phyloP scores from a whole-genome alignment of 2,113 vertebrate species.

The Microcebus griseorufus region DNA sequence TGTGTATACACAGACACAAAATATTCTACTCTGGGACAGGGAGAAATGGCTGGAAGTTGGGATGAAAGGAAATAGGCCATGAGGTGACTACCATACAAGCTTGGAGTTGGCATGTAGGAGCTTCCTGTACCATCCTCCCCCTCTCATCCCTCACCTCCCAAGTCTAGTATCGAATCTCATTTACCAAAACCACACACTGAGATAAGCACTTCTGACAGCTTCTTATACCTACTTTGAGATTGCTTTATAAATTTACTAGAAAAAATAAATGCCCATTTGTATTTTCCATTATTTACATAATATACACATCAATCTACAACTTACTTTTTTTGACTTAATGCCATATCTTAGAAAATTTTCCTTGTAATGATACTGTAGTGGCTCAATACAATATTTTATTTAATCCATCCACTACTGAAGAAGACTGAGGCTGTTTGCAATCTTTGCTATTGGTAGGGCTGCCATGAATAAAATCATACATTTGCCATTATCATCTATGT shows the following conservation, averaged over 20 bases:
- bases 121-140: neutral
- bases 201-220: neutral
- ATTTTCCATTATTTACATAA: neutral
- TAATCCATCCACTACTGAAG: neutral
- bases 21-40: neutral
- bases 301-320: neutral
- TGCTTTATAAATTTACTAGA: neutral
- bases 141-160: no score
- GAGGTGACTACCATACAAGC: rapidly evolving
- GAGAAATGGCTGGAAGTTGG: neutral
- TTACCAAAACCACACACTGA: no score
- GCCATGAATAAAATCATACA: neutral
- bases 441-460: no score
- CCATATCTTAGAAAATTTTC: neutral
- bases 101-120: neutral
- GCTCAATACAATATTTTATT: neutral
- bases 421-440: neutral
- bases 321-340: neutral
- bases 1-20: neutral
- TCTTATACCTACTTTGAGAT: neutral
- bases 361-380: neutral
- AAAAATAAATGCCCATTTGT: neutral
- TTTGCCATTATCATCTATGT: neutral
- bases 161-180: neutral
- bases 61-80: neutral